Evolutionary conservation across 1,140 invertebrate genomes (phyloP), one percentile per base, ranked within the genome.

Genomic region (Drosophila nannoptera): DNA sequence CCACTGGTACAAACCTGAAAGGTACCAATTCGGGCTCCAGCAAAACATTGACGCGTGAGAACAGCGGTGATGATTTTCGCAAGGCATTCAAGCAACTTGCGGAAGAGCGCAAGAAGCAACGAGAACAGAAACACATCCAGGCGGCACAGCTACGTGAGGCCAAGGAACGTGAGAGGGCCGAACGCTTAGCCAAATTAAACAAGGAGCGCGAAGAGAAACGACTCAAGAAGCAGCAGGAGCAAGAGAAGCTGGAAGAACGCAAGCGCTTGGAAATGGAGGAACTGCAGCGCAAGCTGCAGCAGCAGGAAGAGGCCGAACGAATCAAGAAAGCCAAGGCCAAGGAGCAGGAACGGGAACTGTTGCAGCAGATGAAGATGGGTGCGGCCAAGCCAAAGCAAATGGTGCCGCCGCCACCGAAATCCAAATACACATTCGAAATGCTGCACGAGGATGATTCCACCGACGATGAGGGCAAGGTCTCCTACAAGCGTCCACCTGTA

Each of bases 111-210:
- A 91, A 90, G 69, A 91, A 91, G 58, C 91, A 91, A 73, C 89
- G 92, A 0, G 91, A 93, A 66, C 90, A 92, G 55, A 93, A 92
- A 60, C 92, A 93, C 78, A 66, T 90, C 11, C 92, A 91, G 62
- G 92, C 91, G 7, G 91, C 90, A 56, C 89, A 91, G 63, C 90
- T 90, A n/a, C 90, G 92, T 8, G 92, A 92, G 66, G 90, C 90
- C 2, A 90, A 91, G 55, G 92, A 93, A 53, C 91, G 89, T 45
- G 91, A 80, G 89, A 89, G 81, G 59, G 91, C 72, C 35, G 90
- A 73, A 89, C 90, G 84, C 40, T 87, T 75, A 89, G 92, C 87
- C 76, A 92, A 91, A 87, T 78, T 91, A 60, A 91, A 91, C 43
- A 91, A 92, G 67, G 92, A 92, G 73, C 91, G 91, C 6, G 90